Evolutionary conservation across 2,888 invertebrate species (phyloP).

Genomic region (Tenthredo distinguenda): DNA sequence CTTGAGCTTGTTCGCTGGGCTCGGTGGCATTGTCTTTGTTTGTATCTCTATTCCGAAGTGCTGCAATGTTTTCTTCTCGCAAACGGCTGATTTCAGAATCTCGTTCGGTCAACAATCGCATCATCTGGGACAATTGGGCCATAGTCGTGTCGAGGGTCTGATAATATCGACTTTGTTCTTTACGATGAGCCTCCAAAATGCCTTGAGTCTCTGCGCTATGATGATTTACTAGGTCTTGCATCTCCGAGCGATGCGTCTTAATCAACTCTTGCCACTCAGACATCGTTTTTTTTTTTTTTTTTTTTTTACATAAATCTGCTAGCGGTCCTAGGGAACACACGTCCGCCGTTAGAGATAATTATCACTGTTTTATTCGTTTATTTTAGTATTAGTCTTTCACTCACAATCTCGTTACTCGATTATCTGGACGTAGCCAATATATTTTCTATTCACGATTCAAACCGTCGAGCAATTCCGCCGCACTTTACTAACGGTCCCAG

Average conservation of each 20-base stretch:
- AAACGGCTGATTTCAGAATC: neutral
- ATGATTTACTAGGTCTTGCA: neutral
- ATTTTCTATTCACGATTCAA: neutral
- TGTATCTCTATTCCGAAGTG: neutral
- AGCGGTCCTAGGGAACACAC: no score
- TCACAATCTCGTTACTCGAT: no score
- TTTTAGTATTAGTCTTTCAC: neutral
- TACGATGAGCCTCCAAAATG: neutral
- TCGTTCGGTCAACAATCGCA: neutral
- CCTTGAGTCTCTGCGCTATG: neutral
- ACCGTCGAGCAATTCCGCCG: neutral
- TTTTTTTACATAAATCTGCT: neutral
- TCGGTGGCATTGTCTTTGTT: neutral
- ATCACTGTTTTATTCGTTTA: neutral
- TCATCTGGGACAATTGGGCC: slow-evolving; percentile 1
- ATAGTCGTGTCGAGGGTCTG: neutral
- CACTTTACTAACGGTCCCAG: neutral
- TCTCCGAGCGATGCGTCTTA: neutral
- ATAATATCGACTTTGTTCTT: neutral
- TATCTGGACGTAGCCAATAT: no score
- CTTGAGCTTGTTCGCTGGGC: neutral
- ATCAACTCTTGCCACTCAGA: neutral
- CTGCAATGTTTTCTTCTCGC: neutral
- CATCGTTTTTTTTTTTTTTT: neutral
- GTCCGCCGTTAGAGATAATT: no score